A percentile compares a stretch with the other conserved stretches of the same genome.
phyloP scores from a whole-genome alignment of 2,113 vertebrate species.

The Nipponia nippon region DNA sequence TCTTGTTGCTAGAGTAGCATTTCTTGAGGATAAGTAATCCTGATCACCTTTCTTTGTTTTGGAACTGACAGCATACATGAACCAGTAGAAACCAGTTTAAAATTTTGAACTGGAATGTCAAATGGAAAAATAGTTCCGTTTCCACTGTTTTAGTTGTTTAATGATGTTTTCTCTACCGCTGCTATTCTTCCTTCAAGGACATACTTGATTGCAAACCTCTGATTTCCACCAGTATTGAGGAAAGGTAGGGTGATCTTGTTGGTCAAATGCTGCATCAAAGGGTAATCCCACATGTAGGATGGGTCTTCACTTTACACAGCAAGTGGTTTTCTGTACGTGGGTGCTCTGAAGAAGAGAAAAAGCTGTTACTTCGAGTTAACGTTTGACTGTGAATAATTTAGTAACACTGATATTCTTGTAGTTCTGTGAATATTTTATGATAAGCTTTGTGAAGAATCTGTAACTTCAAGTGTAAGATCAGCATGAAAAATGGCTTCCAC shows the following conservation, averaged over 20 bases:
- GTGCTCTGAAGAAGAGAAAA: neutral
- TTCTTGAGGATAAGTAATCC: neutral
- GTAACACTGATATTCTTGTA: slow-evolving; percentile 4
- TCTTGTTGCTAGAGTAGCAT: neutral
- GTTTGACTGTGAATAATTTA: slow-evolving; percentile 39
- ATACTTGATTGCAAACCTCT: neutral
- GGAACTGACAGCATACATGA: neutral
- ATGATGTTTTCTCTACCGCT: neutral
- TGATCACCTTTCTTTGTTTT: neutral
- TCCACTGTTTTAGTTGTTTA: neutral
- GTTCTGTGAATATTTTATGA: slow-evolving; percentile 48
- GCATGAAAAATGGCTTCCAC: neutral
- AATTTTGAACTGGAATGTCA: neutral
- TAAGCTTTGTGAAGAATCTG: slow-evolving; percentile 14
- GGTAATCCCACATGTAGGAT: neutral
- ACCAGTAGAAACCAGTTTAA: neutral
- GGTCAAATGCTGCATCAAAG: neutral
- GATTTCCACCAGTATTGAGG: neutral
- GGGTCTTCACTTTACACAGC: neutral
- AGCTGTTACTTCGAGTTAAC: neutral
- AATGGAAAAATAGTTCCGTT: neutral
- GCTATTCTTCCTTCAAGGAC: neutral
- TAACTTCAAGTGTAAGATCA: neutral
- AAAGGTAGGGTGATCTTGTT: neutral
- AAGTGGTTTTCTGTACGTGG: neutral